These are phyloP conservation scores for Pangasius larnaudii DNA, from an alignment of 2,797 vertebrate species.

Conservation along the genomic window DNA sequence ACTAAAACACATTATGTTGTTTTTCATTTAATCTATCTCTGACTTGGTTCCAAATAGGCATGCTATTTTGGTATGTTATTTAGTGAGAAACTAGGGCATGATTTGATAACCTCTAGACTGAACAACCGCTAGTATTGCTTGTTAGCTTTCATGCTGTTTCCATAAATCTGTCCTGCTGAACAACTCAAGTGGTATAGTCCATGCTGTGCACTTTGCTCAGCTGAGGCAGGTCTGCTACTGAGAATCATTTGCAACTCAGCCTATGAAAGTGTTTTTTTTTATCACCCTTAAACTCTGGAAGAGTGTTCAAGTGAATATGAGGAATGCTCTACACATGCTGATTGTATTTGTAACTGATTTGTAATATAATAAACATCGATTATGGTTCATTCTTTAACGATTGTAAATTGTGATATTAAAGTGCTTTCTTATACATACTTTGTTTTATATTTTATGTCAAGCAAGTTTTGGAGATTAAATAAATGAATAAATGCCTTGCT, in stretches of 20 bases:
- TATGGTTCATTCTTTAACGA: not conserved
- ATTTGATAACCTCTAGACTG: not conserved
- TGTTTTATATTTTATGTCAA: not conserved
- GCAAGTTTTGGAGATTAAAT: not conserved
- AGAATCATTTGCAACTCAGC: not conserved
- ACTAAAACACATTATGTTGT: not conserved
- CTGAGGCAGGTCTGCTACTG: not conserved
- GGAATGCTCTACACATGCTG: not conserved
- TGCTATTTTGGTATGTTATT: not conserved
- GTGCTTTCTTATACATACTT: not conserved
- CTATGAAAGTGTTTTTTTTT: not conserved
- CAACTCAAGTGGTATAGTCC: not conserved
- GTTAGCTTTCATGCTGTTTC: not conserved
- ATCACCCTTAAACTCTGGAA: not conserved
- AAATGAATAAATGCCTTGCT: not conserved
- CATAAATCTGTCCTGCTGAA: constrained; percentile 9
- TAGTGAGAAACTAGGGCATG: not conserved
- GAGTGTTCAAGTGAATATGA: not conserved
- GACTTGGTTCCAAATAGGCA: not conserved
- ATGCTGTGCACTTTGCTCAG: not conserved
- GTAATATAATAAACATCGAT: not conserved
- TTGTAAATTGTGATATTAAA: not conserved
- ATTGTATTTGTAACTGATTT: not conserved
- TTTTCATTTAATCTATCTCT: not conserved
- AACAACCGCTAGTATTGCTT: not conserved